Evolutionary conservation across 2,888 invertebrate species (phyloP).

Genomic region (Hetaerina titia): DNA sequence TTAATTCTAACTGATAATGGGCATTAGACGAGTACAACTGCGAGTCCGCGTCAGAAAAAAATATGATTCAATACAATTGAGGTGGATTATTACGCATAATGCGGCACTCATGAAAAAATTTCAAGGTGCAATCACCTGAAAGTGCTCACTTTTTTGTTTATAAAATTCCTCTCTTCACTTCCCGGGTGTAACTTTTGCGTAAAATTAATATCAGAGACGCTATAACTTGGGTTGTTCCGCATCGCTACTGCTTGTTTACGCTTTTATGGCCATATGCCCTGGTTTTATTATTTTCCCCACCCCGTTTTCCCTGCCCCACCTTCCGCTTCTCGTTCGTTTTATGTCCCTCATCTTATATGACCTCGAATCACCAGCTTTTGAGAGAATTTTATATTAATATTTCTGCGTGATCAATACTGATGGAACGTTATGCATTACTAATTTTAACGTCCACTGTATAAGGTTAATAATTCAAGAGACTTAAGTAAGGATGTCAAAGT

Average conservation of each 20-base stretch:
- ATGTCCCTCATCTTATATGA: background rate
- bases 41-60: background rate
- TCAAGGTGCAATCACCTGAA: background rate
- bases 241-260: background rate
- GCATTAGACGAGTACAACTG: background rate
- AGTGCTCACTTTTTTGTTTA: background rate
- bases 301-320: background rate
- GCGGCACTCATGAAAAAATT: background rate
- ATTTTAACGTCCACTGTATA: background rate
- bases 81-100: background rate
- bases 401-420: background rate
- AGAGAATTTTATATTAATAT: background rate
- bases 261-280: background rate
- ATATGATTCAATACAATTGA: background rate
- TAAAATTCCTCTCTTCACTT: background rate
- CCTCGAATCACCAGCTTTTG: background rate
- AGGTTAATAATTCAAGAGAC: no score
- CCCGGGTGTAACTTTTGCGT: background rate
- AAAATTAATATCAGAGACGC: background rate
- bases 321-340: conserved; percentile 19
- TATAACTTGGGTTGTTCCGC: background rate
- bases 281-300: background rate
- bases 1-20: background rate
- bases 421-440: background rate
- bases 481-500: no score